Base-by-base conservation (phyloP, 2,888 invertebrate species). In the Drosophila mulleri region DNA sequence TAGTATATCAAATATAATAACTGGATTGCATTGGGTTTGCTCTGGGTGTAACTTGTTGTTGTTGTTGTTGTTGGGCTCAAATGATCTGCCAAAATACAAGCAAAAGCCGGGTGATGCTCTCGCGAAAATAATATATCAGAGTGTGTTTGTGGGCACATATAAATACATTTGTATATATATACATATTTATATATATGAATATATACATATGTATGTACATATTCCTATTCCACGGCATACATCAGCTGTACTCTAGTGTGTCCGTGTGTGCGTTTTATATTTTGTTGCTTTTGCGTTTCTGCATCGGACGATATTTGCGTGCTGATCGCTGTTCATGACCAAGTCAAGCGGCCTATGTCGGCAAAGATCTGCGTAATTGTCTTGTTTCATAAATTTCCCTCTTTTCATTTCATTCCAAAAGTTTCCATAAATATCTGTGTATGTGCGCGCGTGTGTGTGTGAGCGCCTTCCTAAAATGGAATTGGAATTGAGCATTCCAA, bases 351-450 rank as follows among this genome's bases (percentile, higher is more conserved):
- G 61, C 50, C 18, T 58, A 53, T 42, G 81, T 75, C 83, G 79
- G 82, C 82, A 68, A 81, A 82, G 82, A 84, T 84, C 82, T 82
- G 78, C 82, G 82, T 82, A 84, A 82, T 82, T 84, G 76, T 72
- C 66, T 58, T 64, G 47, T 48, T 60, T 74, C 54, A 52, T 61
- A 54, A 50, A 71, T 23, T 64, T 54, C 16, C 47, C 47, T 48
- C 39, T n/a, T 59, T 35, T 7, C 11, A 11, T 32, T 20, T 23
- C 20, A 32, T 44, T 57, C 54, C 44, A 54, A 41, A 54, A 41
- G 54, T 54, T 54, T 54, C 26, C 54, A 54, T 54, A 41, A 26
- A 26, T 53, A 6, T 39, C 11, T 23, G 54, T 0, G 6, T 14
- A 3, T 37, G 5, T 37, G n/a, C n/a, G 5, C n/a, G n/a, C n/a